Evolutionary conservation across 1,140 invertebrate genomes (phyloP).

Genomic region (Saccostrea glomerata): DNA sequence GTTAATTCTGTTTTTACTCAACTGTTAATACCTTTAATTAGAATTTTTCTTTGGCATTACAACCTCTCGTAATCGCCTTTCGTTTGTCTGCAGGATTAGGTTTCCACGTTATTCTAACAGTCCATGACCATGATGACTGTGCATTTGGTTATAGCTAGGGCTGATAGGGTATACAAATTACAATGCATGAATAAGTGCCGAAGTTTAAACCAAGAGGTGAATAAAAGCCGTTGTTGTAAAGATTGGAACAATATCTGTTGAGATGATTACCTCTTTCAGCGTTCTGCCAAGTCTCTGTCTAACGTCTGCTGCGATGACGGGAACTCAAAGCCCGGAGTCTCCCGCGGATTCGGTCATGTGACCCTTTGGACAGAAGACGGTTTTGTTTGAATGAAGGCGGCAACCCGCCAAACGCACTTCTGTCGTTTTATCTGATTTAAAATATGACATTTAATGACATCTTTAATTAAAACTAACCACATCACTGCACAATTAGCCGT

Average conservation of each 20-base stretch:
- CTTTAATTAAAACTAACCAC: slow-evolving; percentile 17
- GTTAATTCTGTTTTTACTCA: neutral
- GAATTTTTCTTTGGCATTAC: neutral
- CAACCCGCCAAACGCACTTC: slow-evolving; percentile 19
- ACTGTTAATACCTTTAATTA: neutral
- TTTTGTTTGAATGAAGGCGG: slow-evolving; percentile 15
- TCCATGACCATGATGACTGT: neutral
- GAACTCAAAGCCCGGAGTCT: slow-evolving; percentile 5
- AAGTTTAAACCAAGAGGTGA: slow-evolving; percentile 1
- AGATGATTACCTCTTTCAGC: neutral
- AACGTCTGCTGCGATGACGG: neutral
- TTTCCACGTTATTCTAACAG: neutral
- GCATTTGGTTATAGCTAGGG: neutral
- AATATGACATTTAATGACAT: slow-evolving; percentile 29
- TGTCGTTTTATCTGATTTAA: slow-evolving; percentile 8
- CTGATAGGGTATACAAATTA: neutral
- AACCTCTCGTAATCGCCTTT: neutral
- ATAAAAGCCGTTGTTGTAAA: neutral
- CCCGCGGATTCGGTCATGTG: slow-evolving; percentile 20
- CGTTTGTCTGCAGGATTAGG: neutral
- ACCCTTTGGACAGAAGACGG: neutral
- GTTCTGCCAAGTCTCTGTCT: neutral
- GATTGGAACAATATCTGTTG: neutral
- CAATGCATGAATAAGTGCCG: slow-evolving; percentile 22
- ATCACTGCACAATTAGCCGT: neutral